Base-by-base conservation (phyloP, 2,888 invertebrate genomes). In the Tetragonula carbonaria region DNA sequence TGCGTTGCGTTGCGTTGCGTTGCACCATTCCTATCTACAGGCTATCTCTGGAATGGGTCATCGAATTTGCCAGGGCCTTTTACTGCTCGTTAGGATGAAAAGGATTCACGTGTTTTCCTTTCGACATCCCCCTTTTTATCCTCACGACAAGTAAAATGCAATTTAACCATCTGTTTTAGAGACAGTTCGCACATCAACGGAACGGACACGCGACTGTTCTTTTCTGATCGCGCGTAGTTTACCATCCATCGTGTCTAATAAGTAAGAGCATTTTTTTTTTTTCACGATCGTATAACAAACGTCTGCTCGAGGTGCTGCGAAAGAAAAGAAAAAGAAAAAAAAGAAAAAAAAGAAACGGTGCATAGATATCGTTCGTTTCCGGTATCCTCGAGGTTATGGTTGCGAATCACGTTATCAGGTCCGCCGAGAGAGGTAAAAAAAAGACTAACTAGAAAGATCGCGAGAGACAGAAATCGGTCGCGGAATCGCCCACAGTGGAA, bases 371-470 rank as follows among this genome's bases (percentile, higher is more conserved):
- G n/a, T 33, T 66, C 55, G 53, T 62, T 57, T 80, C 75, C 53
- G 51, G 38, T 70, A 23, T 45, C 59, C 70, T 50, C 80, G 67
- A 5, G 65, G 63, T 65, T 74, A 70, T 80, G n/a, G 67, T 80
- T 70, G 86, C 82, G 86, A 82, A 85, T 86, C 81, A 67, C 80
- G 75, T 80, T 74, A 66, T 74, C 78, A 68, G 75, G 62, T 71
- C 79, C 63, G 55, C 59, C 59, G 33, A 57, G 28, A 70, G 53
- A 68, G 70, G 33, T 33, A 11, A 62, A 62, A 11, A 62, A 62
- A 11, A 33, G 6, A 62, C 13, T 16, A 28, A 63, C 55, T 23
- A 53, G 70, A 57, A 55, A 13, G 45, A 72, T 45, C 38, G 38
- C 38, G 38, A 45, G 38, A 38, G 66, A 21, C 23, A 50, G 55